Evolutionary conservation across 2,113 vertebrate species (phyloP), one percentile per base, ranked within the genome.

Genomic region (Progne subis): DNA sequence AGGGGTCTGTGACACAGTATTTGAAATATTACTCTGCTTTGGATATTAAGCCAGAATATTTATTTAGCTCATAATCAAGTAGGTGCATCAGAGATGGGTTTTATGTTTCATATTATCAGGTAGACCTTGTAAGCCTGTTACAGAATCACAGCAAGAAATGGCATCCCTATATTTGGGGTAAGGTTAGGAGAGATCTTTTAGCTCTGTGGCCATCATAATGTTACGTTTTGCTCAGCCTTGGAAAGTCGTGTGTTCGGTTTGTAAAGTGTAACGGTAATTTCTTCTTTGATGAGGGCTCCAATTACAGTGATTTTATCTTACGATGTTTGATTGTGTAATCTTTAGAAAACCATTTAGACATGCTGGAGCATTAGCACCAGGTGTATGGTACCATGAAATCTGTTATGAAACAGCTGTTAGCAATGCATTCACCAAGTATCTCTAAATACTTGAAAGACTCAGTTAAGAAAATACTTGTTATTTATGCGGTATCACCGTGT

Each of bases 311-410:
- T 94, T 82, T 96, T 94, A 92, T 95, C 86, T 81, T 53, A 74
- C 1, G 1, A 83, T 93, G 92, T 91, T 96, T 92, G 86, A 91
- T 90, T 84, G 71, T 96, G 95, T 91, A 93, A 71, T 95, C 96
- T 95, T 94, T 94, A 96, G 81, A 93, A 95, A 95, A 86, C 91
- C 92, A 70, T 96, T 95, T 96, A 94, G 92, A 92, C 82, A 91
- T 74, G 88, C 94, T 92, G 79, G 67, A 95, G 92, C 86, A 91
- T 94, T 96, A 95, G 69, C 83, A 94, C 88, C 90, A 95, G 96
- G 92, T 95, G 92, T 95, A 91, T 8, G 2, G 70, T 84, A 93
- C 89, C 87, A 53, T 95, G 95, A 95, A 96, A 96, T 94, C 81
- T 94, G 81, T 93, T 93, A 91, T 64, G 84, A 95, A 93, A 84